Base-by-base conservation (phyloP, 2,797 vertebrate species). In the Alcedo quadribrachys region DNA sequence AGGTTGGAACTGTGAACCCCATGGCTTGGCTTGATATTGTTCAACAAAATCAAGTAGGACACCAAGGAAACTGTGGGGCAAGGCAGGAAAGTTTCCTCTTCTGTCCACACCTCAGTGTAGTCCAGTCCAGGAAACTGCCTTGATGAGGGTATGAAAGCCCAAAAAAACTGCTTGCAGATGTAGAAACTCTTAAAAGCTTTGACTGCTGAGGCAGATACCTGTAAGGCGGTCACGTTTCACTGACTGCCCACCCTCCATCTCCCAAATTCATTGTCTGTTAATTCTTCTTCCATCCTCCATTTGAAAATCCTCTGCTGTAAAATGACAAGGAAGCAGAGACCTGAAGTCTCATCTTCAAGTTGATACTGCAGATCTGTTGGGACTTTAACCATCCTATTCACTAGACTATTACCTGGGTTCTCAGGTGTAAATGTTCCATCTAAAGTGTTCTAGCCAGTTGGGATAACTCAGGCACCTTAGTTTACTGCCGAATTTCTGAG, bases 331-430 rank as follows among this genome's bases (percentile, higher is more conserved):
- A 65, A 50, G 12, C 3, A n/a, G 32, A 66, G 51, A 33, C 6
- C 8, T 32, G 16, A 42, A 57, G 20, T 55, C 12, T 61, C 12
- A 13, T 66, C 25, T 40, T 35, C 2, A 4, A 8, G 8, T 66
- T 76, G 69, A 30, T 33, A 22, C 7, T 21, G 27, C 10, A 89
- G 20, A 45, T 45, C 11, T 42, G 21, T 20, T 37, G n/a, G 42
- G n/a, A 20, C 0, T 55, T 32, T 5, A 8, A 50, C 8, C 22
- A n/a, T 20, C 2, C 20, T 62, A 7, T 22, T 62, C 27, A 17
- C n/a, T 8, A 22, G 3, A 40, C 2, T 11, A 16, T 6, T 9
- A 1, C 12, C 7, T 30, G 6, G 9, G 19, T 12, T 53, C 58
- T 78, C 65, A 65, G 9, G 11, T 7, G 4, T 5, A 32, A 66